Evolutionary conservation across 2,888 invertebrate genomes (phyloP).

Genomic region (Myopa testacea): DNA sequence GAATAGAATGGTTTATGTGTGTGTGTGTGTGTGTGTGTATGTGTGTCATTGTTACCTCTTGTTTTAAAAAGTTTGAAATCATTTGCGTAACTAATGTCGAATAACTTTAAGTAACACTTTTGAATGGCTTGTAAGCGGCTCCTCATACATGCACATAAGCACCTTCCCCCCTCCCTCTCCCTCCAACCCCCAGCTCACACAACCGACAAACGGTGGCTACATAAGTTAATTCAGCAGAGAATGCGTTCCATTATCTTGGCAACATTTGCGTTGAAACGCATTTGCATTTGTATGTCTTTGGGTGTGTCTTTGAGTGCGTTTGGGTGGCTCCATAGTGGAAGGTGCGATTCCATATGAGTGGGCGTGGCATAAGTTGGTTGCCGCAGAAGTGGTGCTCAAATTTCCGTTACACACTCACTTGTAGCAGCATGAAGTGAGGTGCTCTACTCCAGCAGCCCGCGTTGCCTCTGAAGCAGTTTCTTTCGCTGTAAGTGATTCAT

Average conservation of each 20-base stretch:
- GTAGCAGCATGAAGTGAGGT: too few species aligned
- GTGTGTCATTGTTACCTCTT: background rate
- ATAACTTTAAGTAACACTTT: constrained; percentile 32
- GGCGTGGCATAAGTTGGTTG: constrained; percentile 8
- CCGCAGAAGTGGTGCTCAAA: background rate
- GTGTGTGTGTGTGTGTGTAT: background rate
- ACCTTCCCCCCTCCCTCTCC: background rate
- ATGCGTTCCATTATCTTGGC: background rate
- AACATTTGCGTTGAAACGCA: background rate
- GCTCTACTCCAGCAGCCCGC: too few species aligned
- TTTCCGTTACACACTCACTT: too few species aligned
- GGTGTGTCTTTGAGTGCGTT: background rate
- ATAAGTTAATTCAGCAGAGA: background rate
- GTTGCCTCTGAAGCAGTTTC: too few species aligned
- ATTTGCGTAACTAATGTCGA: constrained; percentile 22
- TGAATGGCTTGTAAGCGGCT: constrained; percentile 23
- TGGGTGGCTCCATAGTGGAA: background rate
- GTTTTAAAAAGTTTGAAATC: constrained; percentile 16
- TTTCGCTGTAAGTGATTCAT: background rate
- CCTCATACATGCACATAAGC: too few species aligned
- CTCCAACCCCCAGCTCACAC: background rate
- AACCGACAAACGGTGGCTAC: background rate
- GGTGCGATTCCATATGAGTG: background rate
- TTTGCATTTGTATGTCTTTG: background rate
- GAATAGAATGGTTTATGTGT: too few species aligned